Percentiles rank a stretch among this genome's conserved stretches.
These are phyloP conservation scores for Mythimna albipuncta DNA, from an alignment of 2,888 invertebrate species.

Conservation along the genomic window DNA sequence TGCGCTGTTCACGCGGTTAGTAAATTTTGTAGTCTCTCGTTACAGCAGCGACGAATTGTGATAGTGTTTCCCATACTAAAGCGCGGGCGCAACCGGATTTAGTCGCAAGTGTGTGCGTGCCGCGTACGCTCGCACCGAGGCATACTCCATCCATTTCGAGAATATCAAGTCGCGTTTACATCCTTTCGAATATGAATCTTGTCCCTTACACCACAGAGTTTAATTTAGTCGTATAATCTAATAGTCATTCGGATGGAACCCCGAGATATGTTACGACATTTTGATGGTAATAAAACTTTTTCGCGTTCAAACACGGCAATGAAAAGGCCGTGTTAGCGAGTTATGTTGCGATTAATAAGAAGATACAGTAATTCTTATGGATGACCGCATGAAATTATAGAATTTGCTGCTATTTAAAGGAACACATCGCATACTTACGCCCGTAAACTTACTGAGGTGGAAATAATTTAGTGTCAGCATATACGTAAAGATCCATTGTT, in stretches of 20 bases:
- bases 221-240: conserved; percentile 63
- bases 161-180: conserved; percentile 59
- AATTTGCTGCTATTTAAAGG: conserved; percentile 52
- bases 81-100: conserved; percentile 78
- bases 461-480: conserved; percentile 55
- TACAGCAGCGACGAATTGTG: conserved; percentile 76
- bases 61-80: conserved; percentile 74
- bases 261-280: conserved; percentile 67
- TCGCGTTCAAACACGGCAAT: conserved; percentile 69
- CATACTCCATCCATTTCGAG: conserved; percentile 68
- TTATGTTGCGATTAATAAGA: conserved; percentile 67
- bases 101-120: conserved; percentile 69
- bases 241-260: conserved; percentile 62
- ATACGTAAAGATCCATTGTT: conserved; percentile 33
- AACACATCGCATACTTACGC: conserved; percentile 36
- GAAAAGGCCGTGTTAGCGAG: conserved; percentile 69
- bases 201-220: conserved; percentile 64
- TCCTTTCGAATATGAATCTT: conserved; percentile 66
- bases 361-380: conserved; percentile 62
- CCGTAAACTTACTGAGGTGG: conserved; percentile 35
- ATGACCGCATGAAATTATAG: conserved; percentile 57
- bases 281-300: conserved; percentile 71
- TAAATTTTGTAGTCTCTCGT: conserved; percentile 78
- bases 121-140: conserved; percentile 62
- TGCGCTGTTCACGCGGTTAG: conserved; percentile 76